Evolutionary conservation across 2,797 vertebrate genomes (phyloP).

Genomic region (Spatula versicolor): DNA sequence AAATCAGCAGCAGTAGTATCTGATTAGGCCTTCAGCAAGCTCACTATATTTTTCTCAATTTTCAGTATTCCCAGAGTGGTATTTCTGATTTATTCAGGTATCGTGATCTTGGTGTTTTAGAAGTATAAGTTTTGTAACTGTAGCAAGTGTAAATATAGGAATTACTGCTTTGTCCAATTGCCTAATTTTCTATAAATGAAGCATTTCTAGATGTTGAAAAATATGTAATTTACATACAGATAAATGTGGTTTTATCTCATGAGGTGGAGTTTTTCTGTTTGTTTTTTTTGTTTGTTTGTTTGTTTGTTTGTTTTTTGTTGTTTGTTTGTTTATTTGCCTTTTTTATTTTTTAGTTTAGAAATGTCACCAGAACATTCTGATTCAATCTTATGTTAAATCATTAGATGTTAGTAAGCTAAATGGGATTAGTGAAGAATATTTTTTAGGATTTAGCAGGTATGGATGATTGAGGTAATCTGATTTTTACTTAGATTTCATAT

Average conservation of each 20-base stretch:
- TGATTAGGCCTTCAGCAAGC: conserved; percentile 14
- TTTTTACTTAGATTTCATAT: neutral
- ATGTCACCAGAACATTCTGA: neutral
- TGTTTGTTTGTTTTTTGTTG: neutral
- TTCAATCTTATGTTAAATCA: neutral
- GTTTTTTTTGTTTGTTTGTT: too few species aligned
- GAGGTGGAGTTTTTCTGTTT: neutral
- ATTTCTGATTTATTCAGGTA: neutral
- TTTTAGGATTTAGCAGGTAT: neutral
- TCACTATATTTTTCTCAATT: neutral
- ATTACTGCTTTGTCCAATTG: neutral
- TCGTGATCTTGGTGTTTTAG: neutral
- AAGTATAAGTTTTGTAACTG: neutral
- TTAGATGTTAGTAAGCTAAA: neutral
- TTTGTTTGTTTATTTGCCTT: accelerated
- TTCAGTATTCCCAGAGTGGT: neutral
- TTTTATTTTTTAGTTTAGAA: neutral
- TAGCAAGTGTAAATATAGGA: neutral
- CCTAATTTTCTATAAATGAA: neutral
- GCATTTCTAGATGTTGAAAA: neutral
- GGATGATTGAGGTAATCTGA: neutral
- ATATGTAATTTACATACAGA: neutral
- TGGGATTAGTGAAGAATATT: neutral
- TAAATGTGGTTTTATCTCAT: neutral
- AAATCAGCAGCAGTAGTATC: conserved; percentile 11